A percentile compares a stretch with the other conserved stretches of the same genome.
Evolutionary conservation across 1,140 invertebrate genomes (phyloP).

Genomic region (Neodiprion lecontei): DNA sequence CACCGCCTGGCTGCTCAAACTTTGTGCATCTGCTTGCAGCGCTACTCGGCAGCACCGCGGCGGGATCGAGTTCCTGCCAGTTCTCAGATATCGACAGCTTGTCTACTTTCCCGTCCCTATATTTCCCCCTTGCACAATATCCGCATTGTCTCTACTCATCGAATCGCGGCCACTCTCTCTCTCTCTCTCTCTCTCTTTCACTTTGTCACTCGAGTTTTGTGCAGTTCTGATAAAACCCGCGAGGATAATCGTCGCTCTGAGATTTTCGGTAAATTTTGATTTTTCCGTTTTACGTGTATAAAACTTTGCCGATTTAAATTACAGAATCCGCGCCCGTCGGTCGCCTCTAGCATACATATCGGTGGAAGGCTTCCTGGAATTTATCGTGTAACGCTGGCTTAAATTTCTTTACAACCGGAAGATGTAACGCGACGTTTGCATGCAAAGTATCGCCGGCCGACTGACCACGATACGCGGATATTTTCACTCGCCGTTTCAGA

Average conservation of each 20-base stretch:
- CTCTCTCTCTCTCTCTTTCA: no score
- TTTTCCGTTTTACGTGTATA: not conserved
- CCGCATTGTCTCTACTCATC: not conserved
- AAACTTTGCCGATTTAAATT: not conserved
- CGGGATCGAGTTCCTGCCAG: slow-evolving; percentile 1
- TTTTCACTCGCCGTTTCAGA: slow-evolving; percentile 23
- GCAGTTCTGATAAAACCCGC: no score
- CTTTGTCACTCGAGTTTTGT: no score
- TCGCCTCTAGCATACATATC: no score
- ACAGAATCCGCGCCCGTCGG: no score
- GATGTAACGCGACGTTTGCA: slow-evolving; percentile 34
- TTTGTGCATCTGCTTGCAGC: not conserved
- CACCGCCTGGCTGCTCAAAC: not conserved
- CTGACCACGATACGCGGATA: slow-evolving; percentile 37
- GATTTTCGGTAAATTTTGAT: not conserved
- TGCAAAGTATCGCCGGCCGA: slow-evolving; percentile 42
- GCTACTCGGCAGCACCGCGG: not conserved
- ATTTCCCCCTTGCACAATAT: not conserved
- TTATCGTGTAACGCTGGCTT: slow-evolving; percentile 5
- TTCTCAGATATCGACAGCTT: not conserved
- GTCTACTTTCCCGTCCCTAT: not conserved
- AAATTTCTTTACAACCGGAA: slow-evolving; percentile 18
- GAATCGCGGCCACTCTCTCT: not conserved
- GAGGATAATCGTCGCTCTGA: not conserved
- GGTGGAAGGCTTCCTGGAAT: not conserved